Base-by-base conservation (phyloP, 2,888 invertebrate genomes). In the Gymnosoma rotundatum region DNA sequence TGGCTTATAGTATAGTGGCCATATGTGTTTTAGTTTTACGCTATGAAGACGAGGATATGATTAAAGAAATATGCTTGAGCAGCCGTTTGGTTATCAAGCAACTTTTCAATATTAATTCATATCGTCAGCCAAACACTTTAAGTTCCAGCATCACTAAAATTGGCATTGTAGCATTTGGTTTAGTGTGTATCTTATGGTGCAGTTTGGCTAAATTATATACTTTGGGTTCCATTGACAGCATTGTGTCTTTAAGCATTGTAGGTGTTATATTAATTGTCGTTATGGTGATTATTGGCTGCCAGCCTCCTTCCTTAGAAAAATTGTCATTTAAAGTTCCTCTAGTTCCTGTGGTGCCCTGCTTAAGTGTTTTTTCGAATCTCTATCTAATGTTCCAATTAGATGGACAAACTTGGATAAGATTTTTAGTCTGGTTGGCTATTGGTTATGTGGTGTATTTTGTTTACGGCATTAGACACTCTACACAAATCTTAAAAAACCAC, bases 1-100 rank as follows among this genome's bases (percentile, higher is more conserved):
- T 97, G 70, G 98, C 98, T 0, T 98, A 98, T 91, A 97, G 97
- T 2, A 97, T 98, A 86, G 98, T 98, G 0, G 97, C 98, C 0
- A 95, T 97, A 79, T 96, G 97, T 88, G 97, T 98, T 4, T 94
- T 98, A 8, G 95, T 98, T 72, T 93, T 98, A 45, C 95, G 98
- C 94, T 98, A 94, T 67, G 90, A 92, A 81, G 90, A 92, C 56
- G 89, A 89, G 20, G 90, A 89, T 0, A 83, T 89, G 32, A 86
- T 88, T 90, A 88, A 88, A 48, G 66, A 90, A 79, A 50, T 93
- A 89, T 89, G 92, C 88, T 3, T 90, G 78, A 20, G 87, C 14
- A 67, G 88, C 0, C 88, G 89, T 1, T 86, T 93, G 89, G 91
- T 93, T 4, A 88, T 93, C 36, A 93, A 93, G 16, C 94, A 95